Evolutionary conservation across 1,140 invertebrate genomes (phyloP), one percentile per base, ranked within the genome.

Genomic region (Zaprionus ornatus): DNA sequence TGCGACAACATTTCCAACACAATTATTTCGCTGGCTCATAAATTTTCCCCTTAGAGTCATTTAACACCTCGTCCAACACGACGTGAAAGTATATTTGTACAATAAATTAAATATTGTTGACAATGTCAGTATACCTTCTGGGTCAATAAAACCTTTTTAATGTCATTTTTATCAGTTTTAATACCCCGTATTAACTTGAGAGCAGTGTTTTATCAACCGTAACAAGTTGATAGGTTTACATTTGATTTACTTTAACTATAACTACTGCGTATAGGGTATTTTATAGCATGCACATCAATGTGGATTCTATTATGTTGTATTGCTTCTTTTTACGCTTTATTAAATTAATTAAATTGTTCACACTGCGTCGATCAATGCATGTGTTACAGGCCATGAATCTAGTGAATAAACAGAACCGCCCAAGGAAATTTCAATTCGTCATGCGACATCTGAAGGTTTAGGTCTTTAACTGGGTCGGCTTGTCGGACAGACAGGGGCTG

Each of bases 391-490:
- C 35, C 69, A 60, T 45, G 35, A 67, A 37, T 57, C 56, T 42
- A 48, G 19, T 56, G 21, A 56, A 62, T 57, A 68, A 62, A 68
- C 35, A 21, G 15, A 69, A 35, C 32, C 25, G 9, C 4, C 21
- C 23, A 56, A 62, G 19, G 40, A 63, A 57, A 74, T 57, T 21
- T 63, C 54, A 74, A 74, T 74, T 74, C 50, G 57, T 74, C 65
- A 74, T 63, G 66, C 52, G 52, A 54, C 85, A 61, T 70, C 66
- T 54, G 54, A 67, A 73, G 67, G 70, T 68, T 61, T 52, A 64
- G 65, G 57, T 63, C 79, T 65, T 83, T 66, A 86, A 86, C 66
- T 87, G 80, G 83, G 83, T 84, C 80, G 80, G 56, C 19, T 50
- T 21, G 45, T 21, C 17, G 42, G 42, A 25, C n/a, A 62, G 54